Conservation (phyloP, 2,797 vertebrate species). For the Alfaro cultratus region DNA sequence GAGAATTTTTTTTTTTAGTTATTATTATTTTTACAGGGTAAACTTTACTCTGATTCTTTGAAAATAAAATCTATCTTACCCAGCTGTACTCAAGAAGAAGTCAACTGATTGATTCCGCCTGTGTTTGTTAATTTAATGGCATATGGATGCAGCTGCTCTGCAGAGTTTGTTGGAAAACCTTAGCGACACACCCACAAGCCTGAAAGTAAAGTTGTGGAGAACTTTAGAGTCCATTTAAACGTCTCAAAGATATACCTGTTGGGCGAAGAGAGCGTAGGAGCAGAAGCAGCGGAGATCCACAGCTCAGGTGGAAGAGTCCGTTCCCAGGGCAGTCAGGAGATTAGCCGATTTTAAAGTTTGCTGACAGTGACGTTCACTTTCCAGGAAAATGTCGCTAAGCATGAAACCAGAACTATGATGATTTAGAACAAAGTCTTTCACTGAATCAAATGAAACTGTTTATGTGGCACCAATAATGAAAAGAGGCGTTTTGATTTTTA, state of each 20-base stretch:
- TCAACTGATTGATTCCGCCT: background rate
- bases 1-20: background rate
- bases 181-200: background rate
- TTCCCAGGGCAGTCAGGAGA: background rate
- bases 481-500: background rate
- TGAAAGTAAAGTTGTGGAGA: background rate
- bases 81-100: background rate
- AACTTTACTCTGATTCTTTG: background rate
- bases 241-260: background rate
- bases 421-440: background rate
- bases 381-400: background rate
- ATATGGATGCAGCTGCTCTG: background rate
- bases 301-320: background rate
- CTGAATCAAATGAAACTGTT: background rate
- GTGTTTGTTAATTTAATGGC: background rate
- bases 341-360: background rate
- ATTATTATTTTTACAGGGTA: background rate
- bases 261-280: background rate
- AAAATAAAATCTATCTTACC: background rate
- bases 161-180: background rate
- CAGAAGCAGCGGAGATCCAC: background rate
- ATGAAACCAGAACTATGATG: background rate
- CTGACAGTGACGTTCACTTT: background rate
- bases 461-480: background rate
- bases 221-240: background rate